phyloP scores from a whole-genome alignment of 2,888 invertebrate species.

The Nemoura dubitans region DNA sequence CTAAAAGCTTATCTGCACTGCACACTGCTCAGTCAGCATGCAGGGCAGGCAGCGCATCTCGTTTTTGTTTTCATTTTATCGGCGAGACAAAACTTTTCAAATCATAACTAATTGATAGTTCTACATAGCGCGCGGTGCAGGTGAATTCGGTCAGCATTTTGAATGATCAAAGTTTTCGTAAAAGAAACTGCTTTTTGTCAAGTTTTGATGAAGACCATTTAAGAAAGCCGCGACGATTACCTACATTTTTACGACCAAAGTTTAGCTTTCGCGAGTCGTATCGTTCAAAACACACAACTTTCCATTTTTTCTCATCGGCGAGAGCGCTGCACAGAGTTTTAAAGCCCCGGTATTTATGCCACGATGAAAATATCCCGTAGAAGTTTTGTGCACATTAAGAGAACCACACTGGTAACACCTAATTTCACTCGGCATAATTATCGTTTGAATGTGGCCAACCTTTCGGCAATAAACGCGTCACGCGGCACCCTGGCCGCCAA shows the following conservation, averaged over 20 bases:
- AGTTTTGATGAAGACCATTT: background rate
- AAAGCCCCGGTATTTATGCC: background rate
- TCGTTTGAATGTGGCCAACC: background rate
- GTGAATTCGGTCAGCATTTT: background rate
- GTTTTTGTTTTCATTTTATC: too few relatives aligned
- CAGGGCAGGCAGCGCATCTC: background rate
- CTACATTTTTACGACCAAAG: background rate
- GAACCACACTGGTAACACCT: background rate
- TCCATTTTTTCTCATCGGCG: background rate
- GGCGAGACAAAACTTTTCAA: background rate
- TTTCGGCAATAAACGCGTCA: background rate
- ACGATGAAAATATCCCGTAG: background rate
- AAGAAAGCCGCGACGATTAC: background rate
- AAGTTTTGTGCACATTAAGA: background rate
- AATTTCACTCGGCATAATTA: background rate
- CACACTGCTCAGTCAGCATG: slow-evolving; percentile 1
- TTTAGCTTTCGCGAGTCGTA: background rate
- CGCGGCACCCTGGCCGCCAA: background rate
- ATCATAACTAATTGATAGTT: background rate
- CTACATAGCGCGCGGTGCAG: background rate
- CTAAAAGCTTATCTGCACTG: slow-evolving; percentile 38
- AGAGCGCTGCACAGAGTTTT: background rate
- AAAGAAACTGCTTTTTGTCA: background rate
- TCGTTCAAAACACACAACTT: background rate
- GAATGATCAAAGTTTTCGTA: background rate